Evolutionary conservation across 2,888 invertebrate genomes (phyloP).

Genomic region (Drosophila nigricruria): DNA sequence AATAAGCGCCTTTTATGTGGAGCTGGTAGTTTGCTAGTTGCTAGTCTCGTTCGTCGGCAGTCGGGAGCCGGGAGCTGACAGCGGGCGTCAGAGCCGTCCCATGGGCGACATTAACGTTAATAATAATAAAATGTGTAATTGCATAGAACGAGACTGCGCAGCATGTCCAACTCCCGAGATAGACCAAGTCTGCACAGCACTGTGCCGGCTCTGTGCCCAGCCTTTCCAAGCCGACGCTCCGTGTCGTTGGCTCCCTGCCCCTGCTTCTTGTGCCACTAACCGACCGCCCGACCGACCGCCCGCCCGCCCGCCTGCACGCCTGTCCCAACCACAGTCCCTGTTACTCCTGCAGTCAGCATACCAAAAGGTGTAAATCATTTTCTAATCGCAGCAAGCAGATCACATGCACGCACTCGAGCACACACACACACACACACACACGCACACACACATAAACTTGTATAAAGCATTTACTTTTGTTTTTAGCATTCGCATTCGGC

Average conservation of each 20-base stretch:
- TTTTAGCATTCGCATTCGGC: constrained; percentile 50
- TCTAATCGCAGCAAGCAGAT: constrained; percentile 73
- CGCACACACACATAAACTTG: constrained; percentile 12
- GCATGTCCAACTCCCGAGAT: constrained; percentile 37
- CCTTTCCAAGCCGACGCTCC: constrained; percentile 18
- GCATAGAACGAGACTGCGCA: constrained; percentile 59
- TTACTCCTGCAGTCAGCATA: constrained; percentile 38
- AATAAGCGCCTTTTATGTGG: constrained; percentile 76
- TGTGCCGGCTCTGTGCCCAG: constrained; percentile 17
- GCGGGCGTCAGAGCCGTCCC: constrained; percentile 65
- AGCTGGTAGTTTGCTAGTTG: constrained; percentile 10
- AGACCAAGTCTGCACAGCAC: constrained; percentile 24
- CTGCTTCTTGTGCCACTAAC: neutral
- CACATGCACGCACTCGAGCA: constrained; percentile 52
- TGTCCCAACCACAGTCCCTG: constrained; percentile 1
- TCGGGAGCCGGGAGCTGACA: constrained; percentile 29
- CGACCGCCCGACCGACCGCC: neutral
- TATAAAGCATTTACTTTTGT: constrained; percentile 57
- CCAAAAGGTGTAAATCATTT: constrained; percentile 74
- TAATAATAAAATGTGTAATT: constrained; percentile 78
- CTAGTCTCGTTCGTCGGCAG: constrained; percentile 10
- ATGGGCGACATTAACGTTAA: constrained; percentile 77
- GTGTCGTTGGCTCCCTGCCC: constrained; percentile 15
- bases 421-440: constrained; percentile 8
- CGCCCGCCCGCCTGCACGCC: neutral